Percentiles rank a stretch among this genome's conserved stretches.
Conservation (phyloP, 92 coral and sea anemone genomes). For the Epizoanthus fatuus region DNA sequence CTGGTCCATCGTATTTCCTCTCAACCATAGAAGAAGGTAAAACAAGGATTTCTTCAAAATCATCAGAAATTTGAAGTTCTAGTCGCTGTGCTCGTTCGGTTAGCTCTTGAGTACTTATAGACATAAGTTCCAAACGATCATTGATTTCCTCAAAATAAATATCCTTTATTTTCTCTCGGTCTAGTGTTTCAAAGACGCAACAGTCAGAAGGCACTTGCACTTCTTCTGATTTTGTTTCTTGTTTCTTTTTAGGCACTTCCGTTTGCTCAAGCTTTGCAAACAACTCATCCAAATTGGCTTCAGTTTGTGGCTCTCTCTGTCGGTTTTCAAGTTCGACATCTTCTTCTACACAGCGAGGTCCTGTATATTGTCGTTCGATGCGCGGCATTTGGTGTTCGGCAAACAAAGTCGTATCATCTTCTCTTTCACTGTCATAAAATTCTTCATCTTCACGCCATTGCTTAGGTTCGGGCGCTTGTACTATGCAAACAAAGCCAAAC, state of each 20-base stretch:
- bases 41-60: not conserved
- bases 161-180: conserved; percentile 20
- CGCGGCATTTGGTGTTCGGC: conserved; percentile 5
- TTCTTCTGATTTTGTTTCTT: conserved; percentile 26
- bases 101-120: conserved; percentile 24
- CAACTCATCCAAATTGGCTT: not conserved
- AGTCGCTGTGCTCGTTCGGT: not conserved
- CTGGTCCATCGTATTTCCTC: not conserved
- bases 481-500: not conserved
- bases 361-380: not conserved
- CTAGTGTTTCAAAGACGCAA: conserved; percentile 26
- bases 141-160: conserved; percentile 15
- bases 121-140: conserved; percentile 21
- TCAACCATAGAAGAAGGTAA: not conserved
- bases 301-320: not conserved
- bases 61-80: conserved; percentile 12
- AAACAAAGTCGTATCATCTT: conserved; percentile 12
- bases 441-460: not conserved
- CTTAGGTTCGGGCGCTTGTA: not conserved
- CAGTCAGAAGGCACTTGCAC: conserved; percentile 43
- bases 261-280: not conserved
- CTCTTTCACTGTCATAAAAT: not conserved
- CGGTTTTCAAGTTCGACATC: conserved; percentile 3
- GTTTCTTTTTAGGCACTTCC: not conserved
- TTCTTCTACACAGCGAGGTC: not conserved